Percentiles rank a stretch among this genome's conserved stretches.
Evolutionary conservation across 2,113 vertebrate genomes (phyloP).

Genomic region (Percopsis transmontana): DNA sequence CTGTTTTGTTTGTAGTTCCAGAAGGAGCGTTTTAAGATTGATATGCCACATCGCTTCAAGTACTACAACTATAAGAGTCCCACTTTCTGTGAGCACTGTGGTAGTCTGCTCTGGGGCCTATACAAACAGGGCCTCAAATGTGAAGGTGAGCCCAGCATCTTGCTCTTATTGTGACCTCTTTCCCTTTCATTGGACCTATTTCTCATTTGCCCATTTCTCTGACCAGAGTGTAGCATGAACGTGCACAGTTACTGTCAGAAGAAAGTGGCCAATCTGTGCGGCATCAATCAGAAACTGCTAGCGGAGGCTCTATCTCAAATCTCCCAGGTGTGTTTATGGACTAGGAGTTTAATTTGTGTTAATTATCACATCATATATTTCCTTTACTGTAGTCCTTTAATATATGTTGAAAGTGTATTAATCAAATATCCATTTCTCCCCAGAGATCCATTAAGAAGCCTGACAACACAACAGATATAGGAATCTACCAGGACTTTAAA

Average conservation of each 20-base stretch:
- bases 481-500: constrained; percentile 84
- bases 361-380: not conserved
- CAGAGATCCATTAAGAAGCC: constrained; percentile 83
- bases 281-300: constrained; percentile 97
- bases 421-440: constrained; percentile 3
- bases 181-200: not conserved
- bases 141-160: constrained; percentile 80
- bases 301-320: constrained; percentile 94
- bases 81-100: constrained; percentile 98
- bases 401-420: not conserved
- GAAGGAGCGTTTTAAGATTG: constrained; percentile 98
- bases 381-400: not conserved
- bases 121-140: constrained; percentile 95
- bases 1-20: constrained; percentile 83
- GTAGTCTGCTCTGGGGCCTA: constrained; percentile 96
- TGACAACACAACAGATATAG: constrained; percentile 81
- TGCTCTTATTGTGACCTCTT: not conserved
- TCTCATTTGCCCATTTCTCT: not conserved
- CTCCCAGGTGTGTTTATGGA: constrained; percentile 76
- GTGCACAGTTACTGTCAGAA: constrained; percentile 90
- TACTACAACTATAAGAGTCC: constrained; percentile 96
- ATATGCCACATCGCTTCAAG: constrained; percentile 97
- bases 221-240: constrained; percentile 92
- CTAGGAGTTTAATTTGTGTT: not conserved
- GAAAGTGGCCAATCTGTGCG: constrained; percentile 97